A percentile compares a stretch with the other conserved stretches of the same genome.
These are phyloP conservation scores for Volucella inanis DNA, from an alignment of 2,888 invertebrate species.

Conservation along the genomic window DNA sequence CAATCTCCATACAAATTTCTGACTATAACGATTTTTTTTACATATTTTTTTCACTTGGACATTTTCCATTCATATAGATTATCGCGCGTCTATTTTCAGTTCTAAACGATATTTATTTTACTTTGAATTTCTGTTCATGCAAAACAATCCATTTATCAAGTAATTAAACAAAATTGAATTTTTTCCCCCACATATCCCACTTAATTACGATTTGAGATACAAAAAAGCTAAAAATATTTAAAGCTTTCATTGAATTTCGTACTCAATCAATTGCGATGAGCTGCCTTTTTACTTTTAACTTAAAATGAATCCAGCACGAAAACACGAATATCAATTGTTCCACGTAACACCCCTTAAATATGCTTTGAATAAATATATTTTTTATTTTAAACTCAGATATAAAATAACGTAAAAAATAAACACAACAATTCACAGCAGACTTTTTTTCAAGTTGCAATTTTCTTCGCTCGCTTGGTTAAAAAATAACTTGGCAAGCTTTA, in stretches of 20 bases:
- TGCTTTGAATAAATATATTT: not conserved
- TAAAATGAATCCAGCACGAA: not conserved
- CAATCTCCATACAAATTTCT: constrained; percentile 31
- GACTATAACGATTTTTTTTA: constrained; percentile 36
- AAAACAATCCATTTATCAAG: not conserved
- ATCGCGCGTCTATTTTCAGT: not conserved
- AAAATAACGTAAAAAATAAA: constrained; percentile 13
- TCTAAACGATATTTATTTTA: no score
- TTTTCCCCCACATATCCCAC: not conserved
- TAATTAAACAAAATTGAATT: not conserved
- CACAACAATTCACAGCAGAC: constrained; percentile 5
- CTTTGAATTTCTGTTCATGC: no score
- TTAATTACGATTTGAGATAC: constrained; percentile 6
- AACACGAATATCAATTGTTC: not conserved
- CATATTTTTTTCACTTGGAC: not conserved
- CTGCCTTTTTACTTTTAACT: not conserved
- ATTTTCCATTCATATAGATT: not conserved
- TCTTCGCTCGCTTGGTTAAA: constrained; percentile 13
- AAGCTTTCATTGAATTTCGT: constrained; percentile 15
- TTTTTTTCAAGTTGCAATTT: constrained; percentile 21
- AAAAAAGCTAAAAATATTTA: constrained; percentile 16
- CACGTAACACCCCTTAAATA: not conserved
- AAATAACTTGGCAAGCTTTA: constrained; percentile 24
- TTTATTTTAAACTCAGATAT: not conserved
- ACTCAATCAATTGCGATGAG: constrained; percentile 28